Percentiles rank a stretch among this genome's conserved stretches.
Conservation (phyloP, 2,113 vertebrate genomes). For the Struthio camelus region DNA sequence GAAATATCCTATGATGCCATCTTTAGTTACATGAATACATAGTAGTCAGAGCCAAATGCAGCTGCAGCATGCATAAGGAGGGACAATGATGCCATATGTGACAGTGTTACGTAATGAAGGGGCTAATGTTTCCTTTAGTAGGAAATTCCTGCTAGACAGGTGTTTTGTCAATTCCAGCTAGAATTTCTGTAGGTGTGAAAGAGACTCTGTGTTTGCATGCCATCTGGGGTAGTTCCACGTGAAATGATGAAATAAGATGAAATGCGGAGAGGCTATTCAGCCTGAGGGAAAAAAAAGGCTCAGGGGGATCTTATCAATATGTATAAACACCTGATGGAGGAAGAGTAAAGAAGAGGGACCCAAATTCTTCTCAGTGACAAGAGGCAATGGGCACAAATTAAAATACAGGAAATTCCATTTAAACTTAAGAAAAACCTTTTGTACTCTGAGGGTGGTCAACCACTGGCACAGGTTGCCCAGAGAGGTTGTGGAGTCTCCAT, state of each 20-base stretch:
- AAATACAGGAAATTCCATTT: neutral
- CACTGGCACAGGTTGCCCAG: neutral
- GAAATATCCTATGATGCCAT: neutral
- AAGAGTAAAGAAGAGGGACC: neutral
- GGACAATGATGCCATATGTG: neutral
- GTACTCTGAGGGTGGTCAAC: neutral
- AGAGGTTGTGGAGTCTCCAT: neutral
- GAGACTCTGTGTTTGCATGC: neutral
- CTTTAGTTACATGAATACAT: neutral
- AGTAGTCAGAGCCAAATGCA: neutral
- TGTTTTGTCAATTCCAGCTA: too few relatives aligned
- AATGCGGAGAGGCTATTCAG: neutral
- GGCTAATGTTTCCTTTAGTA: neutral
- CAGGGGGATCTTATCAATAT: neutral
- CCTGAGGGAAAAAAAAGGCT: neutral
- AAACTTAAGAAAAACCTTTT: neutral
- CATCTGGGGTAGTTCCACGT: neutral
- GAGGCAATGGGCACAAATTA: neutral
- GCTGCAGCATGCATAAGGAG: neutral
- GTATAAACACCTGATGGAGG: neutral
- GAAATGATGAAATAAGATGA: neutral
- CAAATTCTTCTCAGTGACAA: neutral
- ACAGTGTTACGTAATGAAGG: neutral
- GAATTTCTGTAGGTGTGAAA: neutral
- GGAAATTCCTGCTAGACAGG: too few relatives aligned